A percentile compares a stretch with the other conserved stretches of the same genome.
These are phyloP conservation scores for Pteropus alecto DNA, from an alignment of 2,113 vertebrate species.

Conservation along the genomic window DNA sequence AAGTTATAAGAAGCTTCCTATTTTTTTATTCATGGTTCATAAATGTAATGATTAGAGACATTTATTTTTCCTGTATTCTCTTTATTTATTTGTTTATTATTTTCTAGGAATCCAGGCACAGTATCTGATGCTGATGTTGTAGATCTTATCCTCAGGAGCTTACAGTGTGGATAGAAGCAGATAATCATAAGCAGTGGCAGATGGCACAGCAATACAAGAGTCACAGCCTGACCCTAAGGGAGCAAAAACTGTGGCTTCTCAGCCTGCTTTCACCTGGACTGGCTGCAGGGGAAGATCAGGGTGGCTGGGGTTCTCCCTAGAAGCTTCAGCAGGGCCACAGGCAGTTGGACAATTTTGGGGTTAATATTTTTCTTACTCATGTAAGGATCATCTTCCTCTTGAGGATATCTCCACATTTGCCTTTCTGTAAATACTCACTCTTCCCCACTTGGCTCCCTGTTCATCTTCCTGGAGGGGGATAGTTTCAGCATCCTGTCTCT, in stretches of 20 bases:
- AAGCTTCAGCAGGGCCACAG: not conserved
- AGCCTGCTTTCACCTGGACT: not conserved
- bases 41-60: not conserved
- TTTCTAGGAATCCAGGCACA: not conserved
- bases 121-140: not conserved
- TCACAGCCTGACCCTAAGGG: not conserved
- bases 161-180: not conserved
- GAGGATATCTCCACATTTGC: no score
- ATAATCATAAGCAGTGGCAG: not conserved
- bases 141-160: not conserved
- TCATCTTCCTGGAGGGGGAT: not conserved
- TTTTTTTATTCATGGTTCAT: not conserved
- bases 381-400: not conserved
- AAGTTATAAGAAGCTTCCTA: not conserved
- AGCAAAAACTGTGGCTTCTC: not conserved
- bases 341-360: not conserved
- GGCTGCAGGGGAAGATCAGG: not conserved
- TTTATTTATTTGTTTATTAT: not conserved
- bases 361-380: not conserved
- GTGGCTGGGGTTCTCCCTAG: not conserved
- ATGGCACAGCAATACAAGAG: not conserved
- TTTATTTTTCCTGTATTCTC: not conserved
- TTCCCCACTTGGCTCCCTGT: not conserved
- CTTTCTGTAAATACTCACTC: not conserved
- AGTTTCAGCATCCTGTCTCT: not conserved